A percentile compares a stretch with the other conserved stretches of the same genome.
These are phyloP conservation scores for Drosophila nebulosa DNA, from an alignment of 1,140 invertebrate genomes.

Conservation along the genomic window DNA sequence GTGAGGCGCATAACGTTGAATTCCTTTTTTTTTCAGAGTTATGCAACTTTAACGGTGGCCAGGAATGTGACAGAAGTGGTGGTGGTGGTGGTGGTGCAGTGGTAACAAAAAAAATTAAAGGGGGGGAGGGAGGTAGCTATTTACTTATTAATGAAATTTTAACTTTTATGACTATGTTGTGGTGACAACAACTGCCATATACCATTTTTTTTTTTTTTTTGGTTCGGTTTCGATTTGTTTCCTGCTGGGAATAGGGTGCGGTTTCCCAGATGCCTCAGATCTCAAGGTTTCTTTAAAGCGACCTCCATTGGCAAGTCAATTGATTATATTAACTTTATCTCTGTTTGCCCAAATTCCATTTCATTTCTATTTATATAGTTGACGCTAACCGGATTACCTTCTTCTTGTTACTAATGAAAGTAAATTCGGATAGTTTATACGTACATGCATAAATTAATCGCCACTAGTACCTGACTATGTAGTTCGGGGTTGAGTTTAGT, in stretches of 20 bases:
- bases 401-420: not conserved
- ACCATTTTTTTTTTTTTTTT: slow-evolving; percentile 9
- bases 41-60: not conserved
- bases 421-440: too few relatives aligned
- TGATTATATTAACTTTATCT: too few relatives aligned
- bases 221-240: not conserved
- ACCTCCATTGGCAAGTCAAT: too few relatives aligned
- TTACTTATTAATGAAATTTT: slow-evolving; percentile 68
- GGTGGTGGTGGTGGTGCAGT: not conserved
- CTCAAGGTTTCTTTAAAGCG: not conserved
- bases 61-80: not conserved
- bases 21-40: slow-evolving; percentile 8
- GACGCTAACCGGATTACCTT: not conserved
- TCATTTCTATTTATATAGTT: too few relatives aligned
- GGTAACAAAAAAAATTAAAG: too few relatives aligned
- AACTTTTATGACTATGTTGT: slow-evolving; percentile 66
- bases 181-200: slow-evolving; percentile 48
- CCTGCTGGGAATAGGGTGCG: slow-evolving; percentile 36
- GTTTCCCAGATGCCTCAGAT: slow-evolving; percentile 6
- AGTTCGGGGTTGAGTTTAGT: not conserved
- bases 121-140: not conserved
- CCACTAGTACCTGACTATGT: too few relatives aligned
- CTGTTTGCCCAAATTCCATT: too few relatives aligned
- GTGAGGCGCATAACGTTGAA: slow-evolving; percentile 58
- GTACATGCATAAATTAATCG: not conserved